Evolutionary conservation across 2,113 vertebrate species (phyloP), one percentile per base, ranked within the genome.

Genomic region (Castor canadensis): DNA sequence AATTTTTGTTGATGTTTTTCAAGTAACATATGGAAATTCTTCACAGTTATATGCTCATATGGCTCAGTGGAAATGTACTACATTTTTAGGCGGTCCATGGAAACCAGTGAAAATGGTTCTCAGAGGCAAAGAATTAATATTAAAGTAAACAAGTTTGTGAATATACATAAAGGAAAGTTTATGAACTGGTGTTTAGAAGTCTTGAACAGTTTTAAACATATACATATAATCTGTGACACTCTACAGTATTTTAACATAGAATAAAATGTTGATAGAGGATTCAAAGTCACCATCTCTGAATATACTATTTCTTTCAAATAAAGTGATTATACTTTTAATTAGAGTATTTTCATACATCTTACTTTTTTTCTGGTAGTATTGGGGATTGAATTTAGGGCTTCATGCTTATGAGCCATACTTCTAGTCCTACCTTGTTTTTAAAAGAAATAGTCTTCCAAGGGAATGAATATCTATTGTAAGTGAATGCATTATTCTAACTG

Each of bases 21-120:
- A 69, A 89, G 11, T 79, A 80, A 54, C 32, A 96, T 94, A 96
- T 97, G 56, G 47, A 87, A 75, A 60, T 9, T 54, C 30, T 96
- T 96, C 85, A 93, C 86, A 71, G 87, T 66, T 89, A 88, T 0
- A 2, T 2, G 11, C 38, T 93, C 92, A 83, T 84, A 58, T 92
- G 83, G 88, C n/a, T 72, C 71, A 6, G 22, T 69, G 90, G 83
- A 62, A 97, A 67, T 85, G 30, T 24, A 56, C 0, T 28, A 0
- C 38, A 90, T 73, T 87, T 77, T 45, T 2, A 30, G 11, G 54
- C 60, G 79, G 0, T 0, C 38, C 35, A 79, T 77, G 66, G 47
- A n/a, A 96, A 96, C 82, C 71, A 71, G 9, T 89, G 84, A 66
- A 91, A 92, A 95, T 64, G 56, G 40, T 62, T 95, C 89, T 96